Base-by-base conservation (phyloP, 2,888 invertebrate genomes). In the Drosophila merina region DNA sequence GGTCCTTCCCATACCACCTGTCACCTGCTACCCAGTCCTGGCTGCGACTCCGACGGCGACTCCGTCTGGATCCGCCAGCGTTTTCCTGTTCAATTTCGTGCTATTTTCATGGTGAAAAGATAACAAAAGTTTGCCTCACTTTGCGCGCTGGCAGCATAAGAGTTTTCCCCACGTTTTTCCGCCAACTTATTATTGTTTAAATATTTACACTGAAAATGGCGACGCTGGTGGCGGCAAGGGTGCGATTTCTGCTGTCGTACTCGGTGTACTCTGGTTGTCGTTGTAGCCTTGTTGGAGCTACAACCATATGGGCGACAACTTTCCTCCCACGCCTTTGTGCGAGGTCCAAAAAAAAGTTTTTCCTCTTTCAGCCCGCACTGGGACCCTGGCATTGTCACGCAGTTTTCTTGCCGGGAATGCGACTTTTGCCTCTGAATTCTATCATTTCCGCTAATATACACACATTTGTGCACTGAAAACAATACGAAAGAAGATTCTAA, bases 181-280 rank as follows among this genome's bases (percentile, higher is more conserved):
- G 88, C 74, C 83, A 82, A 85, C 82, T 85, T 85, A 85, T 85
- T 85, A 87, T 79, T 88, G 85, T 88, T 85, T 88, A 85, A 85
- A 85, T 85, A 85, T 85, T 85, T 88, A 85, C 87, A 85, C 84
- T 71, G 73, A 59, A 51, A 75, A 75, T 62, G 70, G 57, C 55
- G 51, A 49, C 12, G 40, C 14, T 28, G 33, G 51, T 30, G 28
- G n/a, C 3, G 49, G 47, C 69, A 33, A 38, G 69, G 38, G 64
- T 69, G 64, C 64, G 69, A 64, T 55, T 69, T 26, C 48, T 42
- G 64, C 38, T 38, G 55, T 68, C 56, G 36, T 68, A 36, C 64
- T 28, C 9, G 36, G 44, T 54, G 58, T 42, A 30, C 28, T 49
- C 45, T 44, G 33, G 62, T 20, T 63, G 64, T 44, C 44, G 36